Evolutionary conservation across 2,113 vertebrate genomes (phyloP), one percentile per base, ranked within the genome.

Genomic region (Aepyceros melampus): DNA sequence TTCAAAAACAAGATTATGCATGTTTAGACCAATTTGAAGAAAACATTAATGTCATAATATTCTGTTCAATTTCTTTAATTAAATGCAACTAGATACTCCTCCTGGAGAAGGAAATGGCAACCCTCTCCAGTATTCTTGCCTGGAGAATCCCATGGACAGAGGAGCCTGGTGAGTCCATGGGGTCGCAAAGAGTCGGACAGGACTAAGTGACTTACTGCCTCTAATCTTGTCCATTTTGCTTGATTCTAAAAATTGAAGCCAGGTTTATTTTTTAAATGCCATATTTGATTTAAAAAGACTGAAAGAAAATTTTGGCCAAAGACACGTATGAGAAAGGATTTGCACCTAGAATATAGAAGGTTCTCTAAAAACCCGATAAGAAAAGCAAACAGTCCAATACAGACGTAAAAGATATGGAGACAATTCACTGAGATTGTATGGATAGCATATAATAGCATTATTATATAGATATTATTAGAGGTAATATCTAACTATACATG

Each of bases 121-220:
- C n/a, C 19, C 2, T 3, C 67, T 40, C 67, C n/a, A 40, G 67
- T 23, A 40, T 71, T 71, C 67, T 71, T 40, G 10, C n/a, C 67
- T 71, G 19, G 67, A 71, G 67, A 71, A 40, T 40, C n/a, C 67
- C n/a, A 71, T 40, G 67, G n/a, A 71, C 19, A 40, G n/a, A 23
- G n/a, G 19, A 71, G n/a, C n/a, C 67, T 71, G 67, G 67, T 40
- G 67, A n/a, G 67, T 12, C 67, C 67, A 12, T 0, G n/a, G 19
- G 67, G 67, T 21, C 2, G 0, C n/a, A 71, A 40, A 71, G n/a
- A 71, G 19, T 71, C 0, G 0, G n/a, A 71, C 10, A 71, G 0
- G 1, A 23, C 19, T 40, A 6, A 64, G n/a, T 40, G 19, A 71
- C 5, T 58, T 23, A 27, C 43, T 51, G n/a, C 4, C 33, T 79